Conservation (phyloP, 2,888 invertebrate species). For the Drosophila paramelanica region DNA sequence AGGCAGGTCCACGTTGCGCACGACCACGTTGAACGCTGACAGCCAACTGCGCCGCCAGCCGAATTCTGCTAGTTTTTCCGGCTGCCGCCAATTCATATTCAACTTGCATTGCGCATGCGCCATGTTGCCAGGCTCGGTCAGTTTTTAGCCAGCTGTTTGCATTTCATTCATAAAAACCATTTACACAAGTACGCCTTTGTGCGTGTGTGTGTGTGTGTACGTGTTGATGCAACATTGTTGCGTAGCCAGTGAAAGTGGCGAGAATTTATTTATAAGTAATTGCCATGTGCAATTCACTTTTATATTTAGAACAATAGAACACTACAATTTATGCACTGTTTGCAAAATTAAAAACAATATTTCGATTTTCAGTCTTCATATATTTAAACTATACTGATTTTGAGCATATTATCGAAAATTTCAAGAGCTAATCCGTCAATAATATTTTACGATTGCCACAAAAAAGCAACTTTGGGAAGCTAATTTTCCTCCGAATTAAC, state of each 20-base stretch:
- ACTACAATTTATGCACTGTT: constrained; percentile 7
- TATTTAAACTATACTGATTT: too few relatives aligned
- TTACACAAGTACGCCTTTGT: constrained; percentile 28
- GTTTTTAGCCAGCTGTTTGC: constrained; percentile 34
- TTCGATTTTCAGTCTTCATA: background rate
- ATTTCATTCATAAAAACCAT: constrained; percentile 70
- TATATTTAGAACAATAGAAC: constrained; percentile 34
- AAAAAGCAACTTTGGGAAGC: too few relatives aligned
- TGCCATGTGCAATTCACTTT: constrained; percentile 50
- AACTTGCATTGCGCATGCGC: constrained; percentile 59
- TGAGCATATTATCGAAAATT: too few relatives aligned
- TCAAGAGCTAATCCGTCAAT: too few relatives aligned
- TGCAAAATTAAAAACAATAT: background rate
- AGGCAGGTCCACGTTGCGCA: constrained; percentile 53
- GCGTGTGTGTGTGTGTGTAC: background rate
- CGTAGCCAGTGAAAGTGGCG: constrained; percentile 37
- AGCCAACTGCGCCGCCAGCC: constrained; percentile 72
- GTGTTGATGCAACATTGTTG: constrained; percentile 60
- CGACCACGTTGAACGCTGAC: constrained; percentile 70
- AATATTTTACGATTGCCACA: too few relatives aligned
- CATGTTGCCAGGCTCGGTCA: constrained; percentile 56
- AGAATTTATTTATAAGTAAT: constrained; percentile 48
- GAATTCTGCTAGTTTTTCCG: constrained; percentile 62
- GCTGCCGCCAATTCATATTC: constrained; percentile 38
- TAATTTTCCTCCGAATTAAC: too few relatives aligned